Base-by-base conservation (phyloP, 2,113 vertebrate species). In the Cynocephalus volans region DNA sequence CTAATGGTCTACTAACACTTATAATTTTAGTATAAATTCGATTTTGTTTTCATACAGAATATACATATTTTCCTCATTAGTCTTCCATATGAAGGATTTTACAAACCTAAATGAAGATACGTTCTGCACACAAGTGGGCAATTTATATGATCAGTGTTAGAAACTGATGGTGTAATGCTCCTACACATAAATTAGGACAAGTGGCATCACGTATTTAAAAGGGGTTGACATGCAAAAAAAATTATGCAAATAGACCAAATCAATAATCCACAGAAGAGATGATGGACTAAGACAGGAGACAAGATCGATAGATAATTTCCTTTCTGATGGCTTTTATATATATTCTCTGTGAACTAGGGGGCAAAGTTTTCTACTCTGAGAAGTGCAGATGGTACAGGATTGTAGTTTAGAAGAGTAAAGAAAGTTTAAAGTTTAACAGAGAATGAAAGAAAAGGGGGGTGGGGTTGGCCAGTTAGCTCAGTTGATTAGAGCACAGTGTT, bases 21-120 rank as follows among this genome's bases (percentile, higher is more conserved):
- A 99, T 99, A 98, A 41, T 99, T 99, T 99, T 99, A 98, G 98
- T 99, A 99, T 99, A 99, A 99, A 99, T 99, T 98, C 98, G 98
- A 98, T 99, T 99, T 99, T 93, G 96, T 82, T 98, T 97, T 95
- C 98, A 88, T 99, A 99, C 98, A 99, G 98, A 98, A 99, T 99
- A 99, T 99, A 99, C 99, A 99, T 98, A 99, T 98, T 98, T 99
- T 98, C 98, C 98, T 99, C 98, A 97, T 98, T 99, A 98, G 97
- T 98, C 94, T 97, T 98, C 98, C 97, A 98, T 99, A 99, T 98
- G 99, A 99, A 99, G 99, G 98, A 98, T 99, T 98, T 98, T 98
- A 98, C 97, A 99, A 98, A 98, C 98, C 98, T 96, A 97, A 98
- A 97, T 96, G 97, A 98, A 98, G 97, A 98, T 95, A 76, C 88